Evolutionary conservation across 2,113 vertebrate genomes (phyloP).

Genomic region (Varanus salvator): DNA sequence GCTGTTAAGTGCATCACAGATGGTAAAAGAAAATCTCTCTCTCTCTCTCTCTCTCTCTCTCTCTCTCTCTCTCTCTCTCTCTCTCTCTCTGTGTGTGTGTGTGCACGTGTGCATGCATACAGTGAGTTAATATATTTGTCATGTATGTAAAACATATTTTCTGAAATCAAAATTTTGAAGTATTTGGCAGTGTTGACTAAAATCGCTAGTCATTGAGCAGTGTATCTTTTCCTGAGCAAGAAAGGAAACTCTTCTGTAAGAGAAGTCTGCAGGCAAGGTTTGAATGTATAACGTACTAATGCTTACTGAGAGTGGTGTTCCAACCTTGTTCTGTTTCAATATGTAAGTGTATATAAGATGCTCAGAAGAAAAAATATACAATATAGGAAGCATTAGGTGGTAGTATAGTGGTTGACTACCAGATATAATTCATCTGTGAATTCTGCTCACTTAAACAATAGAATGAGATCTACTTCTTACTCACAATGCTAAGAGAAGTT

Average conservation of each 20-base stretch:
- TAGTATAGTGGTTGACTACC: not conserved
- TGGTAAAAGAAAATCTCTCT: conserved; percentile 68
- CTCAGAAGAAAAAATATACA: not conserved
- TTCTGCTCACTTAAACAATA: not conserved
- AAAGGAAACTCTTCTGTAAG: not conserved
- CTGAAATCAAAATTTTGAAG: not conserved
- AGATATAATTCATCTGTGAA: not conserved
- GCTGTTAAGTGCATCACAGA: conserved; percentile 67
- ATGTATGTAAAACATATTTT: not conserved
- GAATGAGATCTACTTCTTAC: not conserved
- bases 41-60: too few species aligned
- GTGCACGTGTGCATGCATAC: too few species aligned
- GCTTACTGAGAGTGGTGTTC: not conserved
- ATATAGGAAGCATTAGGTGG: not conserved
- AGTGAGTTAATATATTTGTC: too few species aligned
- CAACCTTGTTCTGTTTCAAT: not conserved
- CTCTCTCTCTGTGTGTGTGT: too few species aligned
- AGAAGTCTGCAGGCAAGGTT: not conserved
- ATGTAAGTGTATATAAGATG: not conserved
- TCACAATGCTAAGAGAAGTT: not conserved
- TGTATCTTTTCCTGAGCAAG: not conserved
- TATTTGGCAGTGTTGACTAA: not conserved
- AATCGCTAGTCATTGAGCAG: not conserved
- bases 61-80: too few species aligned
- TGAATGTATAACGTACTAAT: not conserved